Base-by-base conservation (phyloP, 2,888 invertebrate genomes). In the Ophion ellenae region DNA sequence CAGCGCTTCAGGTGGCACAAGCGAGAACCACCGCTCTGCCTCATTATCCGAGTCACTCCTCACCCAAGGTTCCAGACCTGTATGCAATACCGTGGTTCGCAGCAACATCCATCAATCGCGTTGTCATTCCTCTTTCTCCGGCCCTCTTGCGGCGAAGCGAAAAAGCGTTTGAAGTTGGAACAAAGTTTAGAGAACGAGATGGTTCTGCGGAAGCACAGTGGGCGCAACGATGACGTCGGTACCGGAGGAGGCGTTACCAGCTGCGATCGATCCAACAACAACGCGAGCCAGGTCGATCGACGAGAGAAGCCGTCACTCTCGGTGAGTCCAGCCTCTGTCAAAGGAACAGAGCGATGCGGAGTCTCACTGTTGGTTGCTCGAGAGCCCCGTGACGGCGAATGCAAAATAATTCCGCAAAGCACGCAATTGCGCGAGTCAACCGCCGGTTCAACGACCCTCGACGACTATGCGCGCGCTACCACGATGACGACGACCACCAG, bases 251-350 rank as follows among this genome's bases (percentile, higher is more conserved):
- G 89, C 86, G 91, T 91, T 86, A 91, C 90, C 88, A 90, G 91
- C 88, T 53, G 84, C 81, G 81, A 84, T 88, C 90, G 77, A 78
- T 88, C 90, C 63, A 88, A 90, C 86, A 92, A 91, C 89, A 93
- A 91, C 89, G 90, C 91, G 63, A 88, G 88, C 86, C 92, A 92
- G 87, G 77, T 90, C 76, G 92, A 92, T 82, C 91, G 91, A 74
- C 86, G 61, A 64, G 59, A 77, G 10, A 84, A 40, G 40, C 40
- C 40, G 90, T 75, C 90, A 89, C 87, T 89, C 89, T 88, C 87
- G 90, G 63, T 90, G 90, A 88, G 90, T 90, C 53, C 17, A 53
- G 17, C 11, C 14, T 17, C 2, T 17, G 53, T 5, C 53, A 9
- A 40, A 40, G 40, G 40, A 40, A 40, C 7, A 40, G 53, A 53